A percentile compares a stretch with the other conserved stretches of the same genome.
Evolutionary conservation across 2,113 vertebrate genomes (phyloP).

Genomic region (Anarhynchus alexandrinus): DNA sequence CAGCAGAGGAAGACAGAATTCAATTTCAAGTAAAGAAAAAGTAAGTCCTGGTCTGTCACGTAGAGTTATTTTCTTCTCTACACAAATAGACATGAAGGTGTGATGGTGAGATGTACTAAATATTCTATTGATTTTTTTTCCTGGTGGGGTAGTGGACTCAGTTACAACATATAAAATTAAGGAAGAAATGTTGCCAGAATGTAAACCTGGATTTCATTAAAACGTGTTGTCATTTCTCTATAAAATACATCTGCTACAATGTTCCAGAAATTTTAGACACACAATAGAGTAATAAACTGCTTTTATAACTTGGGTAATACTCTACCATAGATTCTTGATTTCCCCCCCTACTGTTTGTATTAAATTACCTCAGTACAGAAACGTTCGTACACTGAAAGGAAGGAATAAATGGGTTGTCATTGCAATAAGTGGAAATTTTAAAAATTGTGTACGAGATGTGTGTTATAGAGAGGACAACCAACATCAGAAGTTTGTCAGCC

Average conservation of each 20-base stretch:
- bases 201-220: conserved; percentile 65
- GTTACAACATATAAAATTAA: conserved; percentile 50
- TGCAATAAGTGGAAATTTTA: background rate
- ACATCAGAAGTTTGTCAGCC: background rate
- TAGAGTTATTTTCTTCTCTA: background rate
- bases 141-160: background rate
- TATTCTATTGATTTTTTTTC: conserved; percentile 29
- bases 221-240: conserved; percentile 33
- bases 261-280: conserved; percentile 55
- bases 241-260: conserved; percentile 57
- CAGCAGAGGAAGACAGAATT: background rate
- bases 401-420: background rate
- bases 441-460: background rate
- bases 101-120: conserved; percentile 16
- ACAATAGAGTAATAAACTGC: conserved; percentile 61
- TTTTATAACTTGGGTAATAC: conserved; percentile 43
- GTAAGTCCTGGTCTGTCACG: background rate
- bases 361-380: conserved; percentile 46
- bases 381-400: background rate
- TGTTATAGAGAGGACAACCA: background rate
- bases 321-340: conserved; percentile 29
- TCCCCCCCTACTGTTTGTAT: conserved; percentile 41
- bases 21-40: background rate
- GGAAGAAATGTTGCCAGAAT: conserved; percentile 44
- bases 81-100: background rate